Percentiles rank a stretch among this genome's conserved stretches.
Conservation (phyloP, 2,797 vertebrate genomes). For the Lycodopsis pacificus region DNA sequence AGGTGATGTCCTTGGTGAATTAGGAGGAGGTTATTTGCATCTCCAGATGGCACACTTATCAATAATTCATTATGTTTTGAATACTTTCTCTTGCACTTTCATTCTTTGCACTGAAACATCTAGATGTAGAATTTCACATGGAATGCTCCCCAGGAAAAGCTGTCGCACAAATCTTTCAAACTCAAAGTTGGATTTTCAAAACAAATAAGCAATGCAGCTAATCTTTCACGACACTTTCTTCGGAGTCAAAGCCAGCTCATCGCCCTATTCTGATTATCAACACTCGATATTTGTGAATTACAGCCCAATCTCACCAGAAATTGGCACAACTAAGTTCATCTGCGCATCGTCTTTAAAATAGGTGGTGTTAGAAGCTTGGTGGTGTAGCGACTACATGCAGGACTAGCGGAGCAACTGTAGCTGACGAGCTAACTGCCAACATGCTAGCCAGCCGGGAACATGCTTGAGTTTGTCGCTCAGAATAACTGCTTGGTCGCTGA, state of each 20-base stretch:
- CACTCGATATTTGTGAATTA: background rate
- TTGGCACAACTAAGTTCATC: background rate
- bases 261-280: background rate
- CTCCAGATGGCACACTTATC: constrained; percentile 70
- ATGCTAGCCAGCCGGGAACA: background rate
- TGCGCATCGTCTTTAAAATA: too few species aligned
- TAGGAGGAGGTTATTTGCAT: constrained; percentile 70
- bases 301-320: background rate
- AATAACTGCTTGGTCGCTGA: background rate
- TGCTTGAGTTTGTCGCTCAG: background rate
- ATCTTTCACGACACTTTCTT: background rate
- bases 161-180: background rate
- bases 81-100: constrained; percentile 35
- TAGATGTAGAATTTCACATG: background rate
- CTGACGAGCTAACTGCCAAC: background rate
- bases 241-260: background rate
- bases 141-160: constrained; percentile 1
- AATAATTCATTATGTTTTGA: constrained; percentile 71
- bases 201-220: background rate
- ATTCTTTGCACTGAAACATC: constrained; percentile 26
- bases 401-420: too few species aligned
- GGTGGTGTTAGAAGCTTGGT: background rate
- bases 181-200: background rate
- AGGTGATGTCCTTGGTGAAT: constrained; percentile 69
- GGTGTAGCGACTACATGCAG: background rate